A percentile compares a stretch with the other conserved stretches of the same genome.
Evolutionary conservation across 2,113 vertebrate species (phyloP).

Genomic region (Nothocercus julius): DNA sequence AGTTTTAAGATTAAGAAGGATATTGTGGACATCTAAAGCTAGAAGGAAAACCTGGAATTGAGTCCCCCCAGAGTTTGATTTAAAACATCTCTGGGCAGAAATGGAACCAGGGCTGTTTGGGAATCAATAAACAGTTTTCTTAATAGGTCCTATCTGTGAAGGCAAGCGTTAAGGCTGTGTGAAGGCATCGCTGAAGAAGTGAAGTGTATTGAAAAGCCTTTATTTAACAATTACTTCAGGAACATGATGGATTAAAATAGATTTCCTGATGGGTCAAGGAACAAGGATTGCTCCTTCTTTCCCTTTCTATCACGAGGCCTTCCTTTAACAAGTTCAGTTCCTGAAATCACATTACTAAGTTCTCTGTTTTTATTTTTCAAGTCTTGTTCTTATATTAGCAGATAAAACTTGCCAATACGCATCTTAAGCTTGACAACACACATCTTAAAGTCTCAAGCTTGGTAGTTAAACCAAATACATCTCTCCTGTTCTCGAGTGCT

Average conservation of each 20-base stretch:
- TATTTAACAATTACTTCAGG: background rate
- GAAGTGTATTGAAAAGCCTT: background rate
- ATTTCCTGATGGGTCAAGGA: background rate
- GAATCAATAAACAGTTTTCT: background rate
- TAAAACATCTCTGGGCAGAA: background rate
- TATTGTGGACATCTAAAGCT: background rate
- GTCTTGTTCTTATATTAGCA: background rate
- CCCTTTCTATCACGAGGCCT: background rate
- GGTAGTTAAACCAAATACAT: background rate
- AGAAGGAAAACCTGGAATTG: background rate
- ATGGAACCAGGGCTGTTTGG: background rate
- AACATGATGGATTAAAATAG: background rate
- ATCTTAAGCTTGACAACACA: background rate
- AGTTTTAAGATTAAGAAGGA: background rate
- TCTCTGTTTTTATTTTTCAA: background rate
- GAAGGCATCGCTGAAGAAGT: background rate
- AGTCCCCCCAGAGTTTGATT: background rate
- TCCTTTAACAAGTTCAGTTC: background rate
- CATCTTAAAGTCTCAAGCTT: background rate
- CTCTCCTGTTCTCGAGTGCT: rapidly evolving
- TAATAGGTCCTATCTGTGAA: background rate
- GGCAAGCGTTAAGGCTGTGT: background rate
- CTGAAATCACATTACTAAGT: background rate
- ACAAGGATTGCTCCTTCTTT: background rate
- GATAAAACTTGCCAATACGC: background rate